These are phyloP conservation scores for Cantharis nigra DNA, from an alignment of 2,888 invertebrate genomes.

Conservation along the genomic window DNA sequence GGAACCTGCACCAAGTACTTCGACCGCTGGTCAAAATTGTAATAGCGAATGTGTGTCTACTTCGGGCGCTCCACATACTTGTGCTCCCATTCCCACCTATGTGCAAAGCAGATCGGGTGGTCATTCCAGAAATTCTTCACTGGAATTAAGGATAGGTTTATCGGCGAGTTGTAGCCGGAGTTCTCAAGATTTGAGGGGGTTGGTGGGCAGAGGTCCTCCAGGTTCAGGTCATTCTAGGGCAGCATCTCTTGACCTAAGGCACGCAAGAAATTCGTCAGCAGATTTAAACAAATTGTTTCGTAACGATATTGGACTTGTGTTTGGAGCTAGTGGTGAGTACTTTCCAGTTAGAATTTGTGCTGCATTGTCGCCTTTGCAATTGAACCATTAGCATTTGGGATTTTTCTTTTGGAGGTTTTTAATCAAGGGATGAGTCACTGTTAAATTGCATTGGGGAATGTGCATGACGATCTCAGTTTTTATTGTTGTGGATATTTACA, in stretches of 20 bases:
- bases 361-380: no score
- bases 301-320: conserved; percentile 74
- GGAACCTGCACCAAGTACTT: neutral
- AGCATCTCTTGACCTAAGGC: conserved; percentile 78
- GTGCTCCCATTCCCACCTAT: conserved; percentile 24
- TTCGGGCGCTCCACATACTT: neutral
- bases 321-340: conserved; percentile 60
- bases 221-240: conserved; percentile 75
- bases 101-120: conserved; percentile 41
- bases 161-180: conserved; percentile 55
- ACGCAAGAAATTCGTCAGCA: conserved; percentile 74
- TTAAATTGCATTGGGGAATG: no score
- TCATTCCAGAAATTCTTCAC: conserved; percentile 83
- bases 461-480: no score
- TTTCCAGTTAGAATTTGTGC: neutral
- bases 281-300: conserved; percentile 74
- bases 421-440: no score
- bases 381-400: no score
- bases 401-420: no score
- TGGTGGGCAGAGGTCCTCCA: conserved; percentile 50
- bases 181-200: conserved; percentile 57
- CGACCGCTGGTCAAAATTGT: neutral
- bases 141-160: conserved; percentile 69
- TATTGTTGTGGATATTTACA: neutral
- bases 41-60: conserved; percentile 2